phyloP scores from a whole-genome alignment of 1,140 invertebrate genomes.

The Lepidurus couesii region DNA sequence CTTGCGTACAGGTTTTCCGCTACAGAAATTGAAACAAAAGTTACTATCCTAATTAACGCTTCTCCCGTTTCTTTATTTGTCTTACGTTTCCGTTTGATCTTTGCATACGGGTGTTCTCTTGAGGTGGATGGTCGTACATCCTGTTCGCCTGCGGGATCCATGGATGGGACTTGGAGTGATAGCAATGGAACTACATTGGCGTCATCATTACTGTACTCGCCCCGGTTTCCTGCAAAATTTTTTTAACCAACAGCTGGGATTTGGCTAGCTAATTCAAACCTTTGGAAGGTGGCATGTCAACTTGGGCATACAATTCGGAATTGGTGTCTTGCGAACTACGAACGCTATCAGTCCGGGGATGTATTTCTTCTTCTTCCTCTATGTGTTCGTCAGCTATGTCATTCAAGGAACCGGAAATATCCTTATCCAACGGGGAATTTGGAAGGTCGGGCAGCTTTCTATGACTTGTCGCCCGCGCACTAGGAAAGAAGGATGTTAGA shows the following conservation, averaged over 20 bases:
- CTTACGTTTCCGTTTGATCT: slow-evolving; percentile 33
- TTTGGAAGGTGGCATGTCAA: slow-evolving; percentile 6
- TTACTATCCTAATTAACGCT: background rate
- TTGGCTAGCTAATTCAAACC: background rate
- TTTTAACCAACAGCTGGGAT: background rate
- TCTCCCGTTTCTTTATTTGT: background rate
- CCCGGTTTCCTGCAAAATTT: background rate
- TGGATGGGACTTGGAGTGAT: background rate
- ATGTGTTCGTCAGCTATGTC: background rate
- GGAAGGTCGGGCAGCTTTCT: slow-evolving; percentile 28
- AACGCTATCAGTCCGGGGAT: slow-evolving; percentile 13
- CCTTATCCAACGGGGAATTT: slow-evolving; percentile 23
- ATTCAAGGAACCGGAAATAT: background rate
- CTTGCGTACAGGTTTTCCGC: slow-evolving; percentile 31
- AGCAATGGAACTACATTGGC: background rate
- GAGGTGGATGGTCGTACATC: background rate
- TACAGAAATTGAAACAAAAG: background rate
- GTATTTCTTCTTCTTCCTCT: slow-evolving; percentile 23
- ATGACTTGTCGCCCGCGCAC: slow-evolving; percentile 28
- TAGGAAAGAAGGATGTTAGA: background rate
- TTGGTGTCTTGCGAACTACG: slow-evolving; percentile 29
- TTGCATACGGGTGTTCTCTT: slow-evolving; percentile 28
- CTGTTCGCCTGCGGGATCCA: background rate
- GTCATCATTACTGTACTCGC: background rate
- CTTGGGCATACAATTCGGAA: slow-evolving; percentile 34